A percentile compares a stretch with the other conserved stretches of the same genome.
These are phyloP conservation scores for Telmatochromis sp. DNA, from an alignment of 2,113 vertebrate genomes.

Conservation along the genomic window DNA sequence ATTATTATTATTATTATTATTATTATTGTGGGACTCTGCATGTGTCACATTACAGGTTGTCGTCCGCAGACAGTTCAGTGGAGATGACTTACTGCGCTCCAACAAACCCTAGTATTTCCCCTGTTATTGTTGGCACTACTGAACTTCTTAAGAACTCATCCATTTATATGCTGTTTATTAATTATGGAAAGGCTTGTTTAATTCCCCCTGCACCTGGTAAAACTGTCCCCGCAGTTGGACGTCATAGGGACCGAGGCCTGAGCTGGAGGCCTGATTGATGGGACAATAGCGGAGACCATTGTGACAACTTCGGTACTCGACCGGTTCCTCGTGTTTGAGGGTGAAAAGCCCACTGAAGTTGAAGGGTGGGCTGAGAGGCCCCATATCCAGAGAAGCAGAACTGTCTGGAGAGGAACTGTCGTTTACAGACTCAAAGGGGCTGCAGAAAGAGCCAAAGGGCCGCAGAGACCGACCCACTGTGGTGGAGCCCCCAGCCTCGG, in stretches of 20 bases:
- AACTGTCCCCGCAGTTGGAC: constrained; percentile 87
- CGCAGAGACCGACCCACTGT: constrained; percentile 80
- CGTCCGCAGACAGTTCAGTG: accelerated
- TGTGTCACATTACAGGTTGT: neutral
- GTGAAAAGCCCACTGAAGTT: constrained; percentile 96
- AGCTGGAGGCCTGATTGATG: constrained; percentile 68
- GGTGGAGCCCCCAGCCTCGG: constrained; percentile 76
- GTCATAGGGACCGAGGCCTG: constrained; percentile 83
- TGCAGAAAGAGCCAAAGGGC: constrained; percentile 83
- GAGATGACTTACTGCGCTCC: neutral
- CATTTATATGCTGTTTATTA: neutral
- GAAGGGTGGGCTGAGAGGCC: constrained; percentile 82
- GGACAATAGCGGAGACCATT: constrained; percentile 87
- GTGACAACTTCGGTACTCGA: constrained; percentile 89
- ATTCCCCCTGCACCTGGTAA: constrained; percentile 86
- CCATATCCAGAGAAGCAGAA: constrained; percentile 81
- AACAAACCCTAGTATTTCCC: neutral
- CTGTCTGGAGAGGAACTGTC: constrained; percentile 85
- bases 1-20: neutral
- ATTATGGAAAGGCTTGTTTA: constrained; percentile 71
- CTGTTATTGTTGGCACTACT: neutral
- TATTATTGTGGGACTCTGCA: neutral
- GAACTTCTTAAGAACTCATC: neutral
- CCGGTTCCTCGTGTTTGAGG: constrained; percentile 89
- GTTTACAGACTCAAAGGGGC: constrained; percentile 82